Evolutionary conservation across 2,888 invertebrate genomes (phyloP).

Genomic region (Yponomeuta malinellus): DNA sequence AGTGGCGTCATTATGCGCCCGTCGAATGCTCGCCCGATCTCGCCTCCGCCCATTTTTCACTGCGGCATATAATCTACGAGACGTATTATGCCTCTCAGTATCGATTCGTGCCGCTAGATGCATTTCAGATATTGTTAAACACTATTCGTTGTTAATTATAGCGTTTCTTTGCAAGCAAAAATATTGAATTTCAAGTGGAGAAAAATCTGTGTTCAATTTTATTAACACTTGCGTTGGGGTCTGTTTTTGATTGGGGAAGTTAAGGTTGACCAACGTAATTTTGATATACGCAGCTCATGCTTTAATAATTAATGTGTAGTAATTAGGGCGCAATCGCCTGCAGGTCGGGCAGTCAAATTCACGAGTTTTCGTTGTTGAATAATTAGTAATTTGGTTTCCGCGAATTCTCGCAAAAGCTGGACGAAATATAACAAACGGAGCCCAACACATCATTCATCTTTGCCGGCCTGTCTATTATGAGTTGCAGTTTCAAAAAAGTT

Average conservation of each 20-base stretch:
- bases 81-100: conserved; percentile 35
- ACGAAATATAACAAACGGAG: conserved; percentile 25
- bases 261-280: too few relatives aligned
- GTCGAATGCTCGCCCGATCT: conserved; percentile 30
- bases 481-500: conserved; percentile 72
- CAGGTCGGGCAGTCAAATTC: conserved; percentile 1
- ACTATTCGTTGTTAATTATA: background rate
- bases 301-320: background rate
- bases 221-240: too few relatives aligned
- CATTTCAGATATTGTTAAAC: background rate
- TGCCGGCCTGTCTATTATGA: conserved; percentile 71
- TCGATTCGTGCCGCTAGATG: conserved; percentile 20
- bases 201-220: too few relatives aligned
- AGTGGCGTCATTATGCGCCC: conserved; percentile 42
- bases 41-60: conserved; percentile 36
- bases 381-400: background rate
- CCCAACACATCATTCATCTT: conserved; percentile 71
- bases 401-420: background rate
- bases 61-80: conserved; percentile 28
- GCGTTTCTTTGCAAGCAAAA: background rate
- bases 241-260: too few relatives aligned
- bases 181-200: too few relatives aligned
- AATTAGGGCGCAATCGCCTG: background rate
- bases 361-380: background rate
- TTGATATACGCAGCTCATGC: background rate